Conservation (phyloP, 2,113 vertebrate species). For the Mus musculus region GRCm39 chr3:32904001-32904500, state of each 20-base stretch:
- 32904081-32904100: conserved; percentile 50
- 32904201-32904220: background rate
- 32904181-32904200: background rate
- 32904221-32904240: background rate
- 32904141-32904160: background rate
- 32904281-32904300: background rate
- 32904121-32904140: conserved; percentile 50
- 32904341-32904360: background rate
- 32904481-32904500: background rate
- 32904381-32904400: background rate
- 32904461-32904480: background rate
- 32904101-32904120: conserved; percentile 38
- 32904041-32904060: conserved; percentile 22
- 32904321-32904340: background rate
- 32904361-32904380: conserved; percentile 41
- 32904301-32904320: background rate
- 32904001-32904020: background rate
- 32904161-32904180: background rate
- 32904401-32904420: background rate
- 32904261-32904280: too few species aligned
- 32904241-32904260: background rate
- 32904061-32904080: background rate
- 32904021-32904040: too few species aligned
- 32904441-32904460: background rate
- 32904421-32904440: background rate